Conservation (phyloP, 37 sponge, comb jelly and placozoan species). For the Amphimedon queenslandica region DNA sequence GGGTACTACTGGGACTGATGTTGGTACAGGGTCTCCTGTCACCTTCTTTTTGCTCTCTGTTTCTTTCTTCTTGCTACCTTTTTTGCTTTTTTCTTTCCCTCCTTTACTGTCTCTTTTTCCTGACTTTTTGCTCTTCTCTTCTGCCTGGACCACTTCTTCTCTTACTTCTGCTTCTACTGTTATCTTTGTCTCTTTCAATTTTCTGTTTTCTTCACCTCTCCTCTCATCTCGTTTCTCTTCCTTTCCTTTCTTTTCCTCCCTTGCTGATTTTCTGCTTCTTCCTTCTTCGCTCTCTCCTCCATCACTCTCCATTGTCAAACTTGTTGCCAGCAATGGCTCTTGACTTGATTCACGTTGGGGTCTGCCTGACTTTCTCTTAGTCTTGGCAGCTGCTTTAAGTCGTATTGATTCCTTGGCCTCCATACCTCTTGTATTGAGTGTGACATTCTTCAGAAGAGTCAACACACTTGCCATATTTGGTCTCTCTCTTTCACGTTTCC, state of each 20-base stretch:
- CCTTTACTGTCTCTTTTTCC: background rate
- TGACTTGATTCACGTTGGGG: background rate
- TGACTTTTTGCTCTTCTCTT: background rate
- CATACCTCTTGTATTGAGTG: too few species aligned
- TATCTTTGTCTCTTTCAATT: background rate
- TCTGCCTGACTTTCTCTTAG: too few species aligned
- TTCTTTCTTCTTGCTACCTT: background rate
- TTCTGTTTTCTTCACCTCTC: background rate
- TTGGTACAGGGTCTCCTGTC: background rate
- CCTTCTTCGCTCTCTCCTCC: background rate
- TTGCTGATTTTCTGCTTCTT: background rate
- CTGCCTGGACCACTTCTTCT: background rate
- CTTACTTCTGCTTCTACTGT: background rate
- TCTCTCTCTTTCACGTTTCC: constrained; percentile 35
- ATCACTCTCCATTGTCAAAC: background rate
- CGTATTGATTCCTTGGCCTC: background rate
- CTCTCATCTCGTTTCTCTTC: background rate
- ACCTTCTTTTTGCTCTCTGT: background rate
- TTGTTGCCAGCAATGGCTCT: background rate
- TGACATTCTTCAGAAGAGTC: constrained; percentile 6
- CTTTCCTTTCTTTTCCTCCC: background rate
- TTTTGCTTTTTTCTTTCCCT: background rate
- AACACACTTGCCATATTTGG: constrained; percentile 19
- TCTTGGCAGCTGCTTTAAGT: background rate
- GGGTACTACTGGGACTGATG: background rate